Evolutionary conservation across 1,140 invertebrate genomes (phyloP), one percentile per base, ranked within the genome.

Genomic region (Pantala flavescens): DNA sequence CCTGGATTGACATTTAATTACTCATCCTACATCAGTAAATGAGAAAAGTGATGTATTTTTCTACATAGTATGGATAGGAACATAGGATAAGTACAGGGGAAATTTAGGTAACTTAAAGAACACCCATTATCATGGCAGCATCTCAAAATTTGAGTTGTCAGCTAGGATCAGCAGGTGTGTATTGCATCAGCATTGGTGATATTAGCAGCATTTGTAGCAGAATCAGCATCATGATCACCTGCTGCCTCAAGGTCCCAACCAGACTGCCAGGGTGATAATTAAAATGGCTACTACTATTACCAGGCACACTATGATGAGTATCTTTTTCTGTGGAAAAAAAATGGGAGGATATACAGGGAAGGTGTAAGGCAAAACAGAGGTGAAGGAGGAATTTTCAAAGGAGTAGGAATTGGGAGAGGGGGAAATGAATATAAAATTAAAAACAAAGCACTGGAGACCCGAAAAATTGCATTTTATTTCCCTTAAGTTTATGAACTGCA

Each of bases 291-390:
- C 71, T 24, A 72, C 23, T 84, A 92, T 84, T 84, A 87, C 84
- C 83, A 91, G 85, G 88, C 90, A 91, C 88, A 91, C 90, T 84
- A 90, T 88, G 85, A 91, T 90, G 86, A 91, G 86, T 86, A 91
- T 90, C 88, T 91, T 91, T 92, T 92, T 92, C 90, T 92, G 90
- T 84, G 89, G 90, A 88, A 87, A 89, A 81, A 90, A 89, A 88
- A 85, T 82, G 87, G 84, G 83, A 73, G 12, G 49, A 63, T 63
- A 5, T 7, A 63, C 3, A 63, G n/a, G 49, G 12, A 16, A 63
- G 63, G 23, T 71, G 72, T 70, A 78, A 76, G 70, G 63, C 73
- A 76, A 75, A 75, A 2, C 28, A 36, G 28, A 24, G 71, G 42
- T 24, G 42, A 71, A 70, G 36, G 19, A 71, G 71, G 75, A 74